Conservation (phyloP, 2,797 vertebrate genomes). For the Hyperoplus immaculatus region DNA sequence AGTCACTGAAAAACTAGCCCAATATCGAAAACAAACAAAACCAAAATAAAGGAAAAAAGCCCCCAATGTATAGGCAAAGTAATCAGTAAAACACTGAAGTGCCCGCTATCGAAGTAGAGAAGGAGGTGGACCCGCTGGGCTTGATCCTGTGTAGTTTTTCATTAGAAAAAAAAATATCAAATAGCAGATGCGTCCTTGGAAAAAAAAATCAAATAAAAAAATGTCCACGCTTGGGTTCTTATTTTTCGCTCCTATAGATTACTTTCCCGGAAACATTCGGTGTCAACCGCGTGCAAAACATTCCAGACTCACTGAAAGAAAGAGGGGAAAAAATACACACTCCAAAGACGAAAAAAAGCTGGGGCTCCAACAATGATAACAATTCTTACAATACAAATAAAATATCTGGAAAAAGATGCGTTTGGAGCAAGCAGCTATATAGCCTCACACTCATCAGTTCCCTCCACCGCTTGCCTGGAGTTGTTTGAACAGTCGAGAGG, state of each 20-base stretch:
- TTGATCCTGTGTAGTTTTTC: constrained; percentile 25
- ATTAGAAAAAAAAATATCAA: not conserved
- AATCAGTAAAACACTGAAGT: constrained; percentile 22
- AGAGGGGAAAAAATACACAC: constrained; percentile 2
- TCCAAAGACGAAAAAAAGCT: not conserved
- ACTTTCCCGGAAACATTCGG: constrained; percentile 48
- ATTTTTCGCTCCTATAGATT: constrained; percentile 18
- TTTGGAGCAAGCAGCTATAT: constrained; percentile 24
- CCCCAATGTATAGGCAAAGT: constrained; percentile 21
- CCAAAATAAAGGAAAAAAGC: not conserved
- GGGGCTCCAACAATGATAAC: not conserved
- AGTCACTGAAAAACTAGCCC: constrained; percentile 37
- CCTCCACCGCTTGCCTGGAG: constrained; percentile 69
- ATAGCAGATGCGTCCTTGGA: constrained; percentile 8
- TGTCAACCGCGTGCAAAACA: constrained; percentile 22
- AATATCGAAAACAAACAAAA: not conserved
- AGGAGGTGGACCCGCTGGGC: constrained; percentile 13
- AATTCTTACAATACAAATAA: not conserved
- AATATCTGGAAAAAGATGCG: constrained; percentile 23
- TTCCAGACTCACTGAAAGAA: constrained; percentile 27
- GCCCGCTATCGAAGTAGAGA: constrained; percentile 10
- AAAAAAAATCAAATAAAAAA: constrained; percentile 6
- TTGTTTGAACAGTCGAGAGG: constrained; percentile 66
- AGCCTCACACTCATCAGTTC: constrained; percentile 28
- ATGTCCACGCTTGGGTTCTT: constrained; percentile 6